Evolutionary conservation across 2,888 invertebrate genomes (phyloP).

Genomic region (Acrobasis consociella): DNA sequence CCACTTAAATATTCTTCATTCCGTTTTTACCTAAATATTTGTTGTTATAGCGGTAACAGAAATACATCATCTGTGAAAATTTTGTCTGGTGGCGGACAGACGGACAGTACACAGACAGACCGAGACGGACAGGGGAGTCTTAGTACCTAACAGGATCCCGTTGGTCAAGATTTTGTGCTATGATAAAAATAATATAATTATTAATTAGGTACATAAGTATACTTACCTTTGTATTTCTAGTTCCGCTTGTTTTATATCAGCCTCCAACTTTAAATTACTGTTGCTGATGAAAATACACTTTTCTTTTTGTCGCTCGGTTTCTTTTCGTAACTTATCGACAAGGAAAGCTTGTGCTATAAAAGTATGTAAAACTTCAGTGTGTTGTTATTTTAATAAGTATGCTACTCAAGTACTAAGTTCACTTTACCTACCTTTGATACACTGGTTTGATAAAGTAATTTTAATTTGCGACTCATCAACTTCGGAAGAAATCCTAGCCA

Average conservation of each 20-base stretch:
- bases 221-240: slow-evolving; percentile 58
- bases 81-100: too few species aligned
- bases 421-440: slow-evolving; percentile 61
- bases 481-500: slow-evolving; percentile 57
- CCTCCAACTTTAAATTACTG: slow-evolving; percentile 57
- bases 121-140: too few species aligned
- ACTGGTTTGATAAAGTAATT: slow-evolving; percentile 57
- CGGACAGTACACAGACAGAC: too few species aligned
- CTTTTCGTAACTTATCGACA: slow-evolving; percentile 55
- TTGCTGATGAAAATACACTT: slow-evolving; percentile 50
- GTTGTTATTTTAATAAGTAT: not conserved
- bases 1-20: too few species aligned
- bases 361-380: not conserved
- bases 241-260: slow-evolving; percentile 64
- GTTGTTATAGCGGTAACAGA: too few species aligned
- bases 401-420: slow-evolving; percentile 1
- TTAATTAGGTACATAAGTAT: too few species aligned
- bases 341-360: slow-evolving; percentile 60
- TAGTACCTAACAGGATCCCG: too few species aligned
- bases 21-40: too few species aligned
- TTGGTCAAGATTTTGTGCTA: too few species aligned
- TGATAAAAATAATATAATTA: too few species aligned
- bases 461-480: slow-evolving; percentile 61
- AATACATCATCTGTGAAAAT: too few species aligned
- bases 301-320: slow-evolving; percentile 53